Evolutionary conservation across 2,797 vertebrate genomes (phyloP).

Genomic region (Sebastes flavidus): DNA sequence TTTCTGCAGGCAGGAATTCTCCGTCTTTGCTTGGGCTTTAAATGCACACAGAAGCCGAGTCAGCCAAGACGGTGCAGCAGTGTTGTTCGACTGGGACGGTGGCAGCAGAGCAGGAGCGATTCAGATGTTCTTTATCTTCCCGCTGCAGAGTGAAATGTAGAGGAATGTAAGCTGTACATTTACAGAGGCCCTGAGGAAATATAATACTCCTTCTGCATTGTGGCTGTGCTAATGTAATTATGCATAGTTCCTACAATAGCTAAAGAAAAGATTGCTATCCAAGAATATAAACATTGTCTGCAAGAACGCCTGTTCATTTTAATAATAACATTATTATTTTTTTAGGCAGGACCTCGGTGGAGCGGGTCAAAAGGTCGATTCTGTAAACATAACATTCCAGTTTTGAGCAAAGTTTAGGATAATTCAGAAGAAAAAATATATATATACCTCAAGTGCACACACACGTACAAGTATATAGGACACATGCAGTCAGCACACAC

Average conservation of each 20-base stretch:
- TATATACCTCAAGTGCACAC: neutral
- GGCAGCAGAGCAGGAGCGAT: slow-evolving; percentile 51
- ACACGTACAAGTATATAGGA: neutral
- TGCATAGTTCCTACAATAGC: slow-evolving; percentile 70
- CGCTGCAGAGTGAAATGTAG: slow-evolving; percentile 74
- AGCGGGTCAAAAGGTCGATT: slow-evolving; percentile 13
- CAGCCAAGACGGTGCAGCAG: slow-evolving; percentile 35
- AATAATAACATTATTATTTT: slow-evolving; percentile 32
- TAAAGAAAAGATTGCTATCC: slow-evolving; percentile 71
- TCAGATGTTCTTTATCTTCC: slow-evolving; percentile 77
- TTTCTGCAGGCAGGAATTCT: slow-evolving; percentile 37
- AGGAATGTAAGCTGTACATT: slow-evolving; percentile 76
- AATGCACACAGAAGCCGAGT: slow-evolving; percentile 34
- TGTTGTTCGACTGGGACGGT: slow-evolving; percentile 46
- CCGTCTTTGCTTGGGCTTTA: slow-evolving; percentile 22
- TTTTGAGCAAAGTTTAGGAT: slow-evolving; percentile 15
- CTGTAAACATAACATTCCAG: slow-evolving; percentile 25
- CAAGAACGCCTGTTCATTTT: slow-evolving; percentile 67
- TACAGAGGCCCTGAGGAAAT: slow-evolving; percentile 76
- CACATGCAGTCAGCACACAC: neutral
- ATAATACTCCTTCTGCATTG: slow-evolving; percentile 73
- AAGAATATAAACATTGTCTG: slow-evolving; percentile 70
- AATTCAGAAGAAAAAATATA: slow-evolving; percentile 7
- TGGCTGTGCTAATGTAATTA: slow-evolving; percentile 78
- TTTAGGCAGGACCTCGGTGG: neutral